Evolutionary conservation across 2,797 vertebrate species (phyloP), one percentile per base, ranked within the genome.

Genomic region (Xerus rutilus): DNA sequence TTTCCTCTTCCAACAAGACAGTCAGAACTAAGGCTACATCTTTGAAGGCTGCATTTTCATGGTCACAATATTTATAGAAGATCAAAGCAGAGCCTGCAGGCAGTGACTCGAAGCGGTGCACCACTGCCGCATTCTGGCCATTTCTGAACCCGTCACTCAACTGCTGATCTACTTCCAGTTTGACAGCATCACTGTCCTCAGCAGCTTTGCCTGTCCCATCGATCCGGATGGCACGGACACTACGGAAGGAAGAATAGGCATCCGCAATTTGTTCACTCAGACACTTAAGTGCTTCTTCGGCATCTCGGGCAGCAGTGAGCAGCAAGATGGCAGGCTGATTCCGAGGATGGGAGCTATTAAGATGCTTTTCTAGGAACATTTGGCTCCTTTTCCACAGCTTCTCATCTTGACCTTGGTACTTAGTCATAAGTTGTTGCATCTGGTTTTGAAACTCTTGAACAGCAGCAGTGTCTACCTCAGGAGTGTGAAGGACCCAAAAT

Each of bases 51-150:
- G 99, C 99, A 0, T 98, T 99, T 91, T 99, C 99, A 0, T 99
- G 99, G 97, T 99, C 99, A 49, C 99, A 99, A 96, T 99, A 99
- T 96, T 99, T 99, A 94, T 99, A 99, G 93, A 99, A 99, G 96
- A 99, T 99, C 6, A 99, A 94, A 1, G 99, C 99, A 92, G 99
- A 99, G 76, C 99, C 99, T 10, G 99, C 99, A 0, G 99, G 99
- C 95, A 99, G 98, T 0, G 98, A 98, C 84, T 99, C 99, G 0
- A 99, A 98, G 5, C 98, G 98, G 95, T 99, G 98, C 10, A 99
- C 98, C 89, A 99, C 98, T 0, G 98, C 98, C 67, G 98, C 98
- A 23, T 98, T 98, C 94, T 98, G 98, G 84, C 98, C 98, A n/a
- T 95, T 83, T 3, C 0, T 89, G 95, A 99, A 99, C 0, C 98